phyloP scores from a whole-genome alignment of 2,888 invertebrate species.

The Phalangium opilio region DNA sequence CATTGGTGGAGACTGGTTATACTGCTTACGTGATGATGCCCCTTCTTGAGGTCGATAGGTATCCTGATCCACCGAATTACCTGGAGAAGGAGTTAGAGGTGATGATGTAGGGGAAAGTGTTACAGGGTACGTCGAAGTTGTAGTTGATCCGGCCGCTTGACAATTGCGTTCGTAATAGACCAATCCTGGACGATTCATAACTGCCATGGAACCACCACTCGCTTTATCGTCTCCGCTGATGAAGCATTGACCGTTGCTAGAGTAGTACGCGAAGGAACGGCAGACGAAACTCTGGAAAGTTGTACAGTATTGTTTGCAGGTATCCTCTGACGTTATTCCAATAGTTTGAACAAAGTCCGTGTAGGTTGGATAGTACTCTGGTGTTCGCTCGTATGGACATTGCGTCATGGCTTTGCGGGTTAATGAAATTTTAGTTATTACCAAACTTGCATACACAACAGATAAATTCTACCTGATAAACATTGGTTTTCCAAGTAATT shows the following conservation, averaged over 20 bases:
- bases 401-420: neutral
- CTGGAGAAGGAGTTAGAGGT: slow-evolving; percentile 15
- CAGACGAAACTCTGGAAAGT: slow-evolving; percentile 31
- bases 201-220: slow-evolving; percentile 17
- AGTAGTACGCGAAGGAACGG: slow-evolving; percentile 32
- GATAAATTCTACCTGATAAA: slow-evolving; percentile 29
- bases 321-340: slow-evolving; percentile 28
- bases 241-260: slow-evolving; percentile 32
- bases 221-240: slow-evolving; percentile 27
- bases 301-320: slow-evolving; percentile 31
- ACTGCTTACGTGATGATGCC: neutral
- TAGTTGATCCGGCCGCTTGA: neutral
- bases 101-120: slow-evolving; percentile 12
- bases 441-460: too few species aligned
- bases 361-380: slow-evolving; percentile 21
- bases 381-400: slow-evolving; percentile 19
- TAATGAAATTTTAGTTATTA: neutral
- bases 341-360: slow-evolving; percentile 22
- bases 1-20: too few species aligned
- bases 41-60: slow-evolving; percentile 1
- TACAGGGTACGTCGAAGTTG: slow-evolving; percentile 7
- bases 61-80: slow-evolving; percentile 4
- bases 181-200: slow-evolving; percentile 18
- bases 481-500: slow-evolving; percentile 42
- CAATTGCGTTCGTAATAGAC: slow-evolving; percentile 21